Evolutionary conservation across 2,113 vertebrate species (phyloP).

Genomic region (Oceanodroma tethys): DNA sequence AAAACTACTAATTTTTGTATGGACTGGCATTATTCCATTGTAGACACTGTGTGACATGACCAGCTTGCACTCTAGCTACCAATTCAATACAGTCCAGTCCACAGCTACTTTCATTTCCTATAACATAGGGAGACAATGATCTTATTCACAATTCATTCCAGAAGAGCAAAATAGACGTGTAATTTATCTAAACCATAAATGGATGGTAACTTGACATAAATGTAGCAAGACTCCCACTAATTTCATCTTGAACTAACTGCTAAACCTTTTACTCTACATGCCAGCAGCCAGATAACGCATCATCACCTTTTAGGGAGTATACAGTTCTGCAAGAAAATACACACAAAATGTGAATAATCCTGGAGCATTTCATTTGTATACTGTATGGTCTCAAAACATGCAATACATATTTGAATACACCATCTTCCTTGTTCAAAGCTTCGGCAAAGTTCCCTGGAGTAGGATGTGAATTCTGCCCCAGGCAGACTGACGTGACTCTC

Average conservation of each 20-base stretch:
- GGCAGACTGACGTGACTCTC: not conserved
- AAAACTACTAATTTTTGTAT: conserved; percentile 17
- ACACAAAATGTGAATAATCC: not conserved
- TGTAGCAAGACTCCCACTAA: not conserved
- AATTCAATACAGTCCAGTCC: not conserved
- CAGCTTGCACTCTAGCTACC: conserved; percentile 45
- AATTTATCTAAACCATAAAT: conserved; percentile 78
- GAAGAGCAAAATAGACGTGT: conserved; percentile 70
- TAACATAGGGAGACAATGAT: conserved; percentile 68
- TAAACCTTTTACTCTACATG: not conserved
- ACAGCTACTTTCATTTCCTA: conserved; percentile 63
- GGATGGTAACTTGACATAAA: conserved; percentile 57
- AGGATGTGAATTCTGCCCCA: conserved; percentile 28
- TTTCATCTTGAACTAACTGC: not conserved
- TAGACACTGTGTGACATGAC: conserved; percentile 41
- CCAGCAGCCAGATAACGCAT: not conserved
- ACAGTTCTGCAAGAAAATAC: not conserved
- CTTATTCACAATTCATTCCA: conserved; percentile 76
- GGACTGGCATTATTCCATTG: conserved; percentile 22
- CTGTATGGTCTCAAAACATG: not conserved
- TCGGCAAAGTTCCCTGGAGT: conserved; percentile 10
- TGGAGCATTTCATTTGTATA: not conserved
- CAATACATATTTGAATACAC: conserved; percentile 3
- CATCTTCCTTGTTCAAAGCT: not conserved
- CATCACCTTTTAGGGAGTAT: not conserved